Evolutionary conservation across 2,113 vertebrate species (phyloP).

Genomic region (Chunga burmeisteri): DNA sequence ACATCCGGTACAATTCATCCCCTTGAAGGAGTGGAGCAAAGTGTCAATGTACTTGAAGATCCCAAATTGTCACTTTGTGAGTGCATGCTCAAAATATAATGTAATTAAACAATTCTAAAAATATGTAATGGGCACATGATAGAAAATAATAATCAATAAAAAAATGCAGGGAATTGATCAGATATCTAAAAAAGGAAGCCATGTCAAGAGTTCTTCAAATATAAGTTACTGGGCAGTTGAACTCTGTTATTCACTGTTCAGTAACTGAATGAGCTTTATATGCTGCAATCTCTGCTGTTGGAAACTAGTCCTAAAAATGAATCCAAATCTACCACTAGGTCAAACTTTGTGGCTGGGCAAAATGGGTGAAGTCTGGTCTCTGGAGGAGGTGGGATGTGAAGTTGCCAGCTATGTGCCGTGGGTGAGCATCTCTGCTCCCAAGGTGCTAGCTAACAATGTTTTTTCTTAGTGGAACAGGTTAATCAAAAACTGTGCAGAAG

Average conservation of each 20-base stretch:
- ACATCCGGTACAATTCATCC: neutral
- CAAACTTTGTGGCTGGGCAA: neutral
- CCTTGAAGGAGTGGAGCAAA: neutral
- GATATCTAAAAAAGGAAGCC: neutral
- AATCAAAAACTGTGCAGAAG: neutral
- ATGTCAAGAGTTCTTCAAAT: neutral
- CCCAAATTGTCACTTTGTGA: neutral
- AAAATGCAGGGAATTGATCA: neutral
- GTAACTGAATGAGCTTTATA: neutral
- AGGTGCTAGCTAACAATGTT: neutral
- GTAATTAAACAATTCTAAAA: neutral
- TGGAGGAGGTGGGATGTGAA: neutral
- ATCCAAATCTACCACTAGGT: neutral
- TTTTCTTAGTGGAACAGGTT: neutral
- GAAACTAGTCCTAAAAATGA: neutral
- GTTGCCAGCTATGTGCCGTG: neutral
- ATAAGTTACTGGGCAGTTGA: neutral
- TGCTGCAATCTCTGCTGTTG: neutral
- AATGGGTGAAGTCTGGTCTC: neutral
- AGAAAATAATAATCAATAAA: neutral
- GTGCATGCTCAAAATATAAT: neutral
- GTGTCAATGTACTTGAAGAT: neutral
- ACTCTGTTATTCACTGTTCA: neutral
- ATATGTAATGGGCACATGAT: neutral
- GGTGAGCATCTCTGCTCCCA: neutral